Base-by-base conservation (phyloP, 2,888 invertebrate genomes). In the Napeogenes sylphis region DNA sequence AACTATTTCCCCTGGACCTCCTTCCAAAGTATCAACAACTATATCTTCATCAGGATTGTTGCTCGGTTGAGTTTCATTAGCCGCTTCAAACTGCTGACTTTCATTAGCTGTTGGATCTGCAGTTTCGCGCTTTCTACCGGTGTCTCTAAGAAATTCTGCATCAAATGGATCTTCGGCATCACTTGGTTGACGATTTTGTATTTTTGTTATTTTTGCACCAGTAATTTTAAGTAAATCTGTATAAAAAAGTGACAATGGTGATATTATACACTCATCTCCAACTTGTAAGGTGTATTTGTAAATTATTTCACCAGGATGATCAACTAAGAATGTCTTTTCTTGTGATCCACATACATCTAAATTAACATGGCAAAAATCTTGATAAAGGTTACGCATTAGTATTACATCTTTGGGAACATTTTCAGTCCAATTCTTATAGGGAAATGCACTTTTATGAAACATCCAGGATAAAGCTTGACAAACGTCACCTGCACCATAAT, bases 141-240 rank as follows among this genome's bases (percentile, higher is more conserved):
- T 98, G 89, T 98, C 98, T 68, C 96, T 92, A 12, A 98, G 88
- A 79, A 97, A 98, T 77, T 96, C 95, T 13, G 97, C 97, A 90
- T 98, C 98, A 79, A 97, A 97, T 3, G 97, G 97, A 86, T 98
- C 98, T 83, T 97, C 97, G 0, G 97, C 94, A 78, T 98, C 97
- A 68, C 92, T 91, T 4, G 92, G 87, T 65, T 92, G 91, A 3
- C 97, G 94, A 57, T 91, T 94, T 76, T 96, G 96, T 12, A 94
- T 93, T 72, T 94, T 94, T 2, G 94, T 93, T 38, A 90, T 87
- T 80, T 97, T 96, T 0, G 87, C 80, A 0, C 96, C 96, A 0
- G 97, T 97, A 14, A 98, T 94, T 75, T 95, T 95, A 32, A 98
- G 92, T 62, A 98, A 87, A 81, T 98, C 98, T 0, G 96, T 97